phyloP scores from a whole-genome alignment of 2,888 invertebrate genomes.

The Archips xylosteana region DNA sequence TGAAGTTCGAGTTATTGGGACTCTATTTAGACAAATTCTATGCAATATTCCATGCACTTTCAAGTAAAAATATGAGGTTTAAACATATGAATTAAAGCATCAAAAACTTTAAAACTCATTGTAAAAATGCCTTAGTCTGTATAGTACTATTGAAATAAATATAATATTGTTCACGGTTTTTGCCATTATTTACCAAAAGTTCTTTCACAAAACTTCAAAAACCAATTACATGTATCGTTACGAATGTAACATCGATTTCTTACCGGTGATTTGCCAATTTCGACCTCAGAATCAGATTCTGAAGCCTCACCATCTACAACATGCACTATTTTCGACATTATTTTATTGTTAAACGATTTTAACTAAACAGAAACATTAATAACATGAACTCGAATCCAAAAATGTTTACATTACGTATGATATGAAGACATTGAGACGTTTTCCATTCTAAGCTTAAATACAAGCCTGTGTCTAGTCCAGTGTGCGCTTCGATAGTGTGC shows the following conservation, averaged over 20 bases:
- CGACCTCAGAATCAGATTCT: constrained; percentile 77
- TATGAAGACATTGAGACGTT: neutral
- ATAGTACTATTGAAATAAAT: too few relatives aligned
- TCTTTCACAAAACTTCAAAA: neutral
- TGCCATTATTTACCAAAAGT: neutral
- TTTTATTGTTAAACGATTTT: constrained; percentile 17
- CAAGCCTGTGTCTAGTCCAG: neutral
- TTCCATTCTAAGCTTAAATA: neutral
- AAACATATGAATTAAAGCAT: too few relatives aligned
- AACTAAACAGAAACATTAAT: neutral
- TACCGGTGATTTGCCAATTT: constrained; percentile 72
- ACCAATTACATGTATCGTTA: neutral
- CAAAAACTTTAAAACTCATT: too few relatives aligned
- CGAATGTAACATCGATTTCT: constrained; percentile 44
- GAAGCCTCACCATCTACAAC: constrained; percentile 80
- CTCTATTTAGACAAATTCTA: too few relatives aligned
- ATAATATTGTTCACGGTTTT: neutral
- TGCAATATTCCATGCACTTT: too few relatives aligned
- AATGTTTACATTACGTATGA: constrained; percentile 14
- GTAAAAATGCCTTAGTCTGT: too few relatives aligned
- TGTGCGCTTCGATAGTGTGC: too few relatives aligned
- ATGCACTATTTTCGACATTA: constrained; percentile 68
- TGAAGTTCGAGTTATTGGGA: too few relatives aligned
- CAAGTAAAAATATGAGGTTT: too few relatives aligned
- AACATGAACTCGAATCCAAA: neutral